Conservation (phyloP, 2,888 invertebrate genomes). For the Sisyra terminalis region DNA sequence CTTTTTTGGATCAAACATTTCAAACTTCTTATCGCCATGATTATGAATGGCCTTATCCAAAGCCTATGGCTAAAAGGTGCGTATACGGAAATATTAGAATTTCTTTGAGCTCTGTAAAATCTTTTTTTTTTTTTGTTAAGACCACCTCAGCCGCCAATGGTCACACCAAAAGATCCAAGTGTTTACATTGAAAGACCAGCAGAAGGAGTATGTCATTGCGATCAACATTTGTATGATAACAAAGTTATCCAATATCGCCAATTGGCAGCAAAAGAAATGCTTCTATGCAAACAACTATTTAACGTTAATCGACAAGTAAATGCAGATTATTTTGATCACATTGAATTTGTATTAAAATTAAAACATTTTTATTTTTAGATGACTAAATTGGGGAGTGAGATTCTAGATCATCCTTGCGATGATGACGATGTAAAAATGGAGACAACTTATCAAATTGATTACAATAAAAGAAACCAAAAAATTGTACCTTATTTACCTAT, state of each 20-base stretch:
- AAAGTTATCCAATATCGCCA: constrained; percentile 42
- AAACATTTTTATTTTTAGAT: constrained; percentile 26
- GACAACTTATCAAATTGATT: constrained; percentile 44
- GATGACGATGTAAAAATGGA: constrained; percentile 42
- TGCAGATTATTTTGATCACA: constrained; percentile 1
- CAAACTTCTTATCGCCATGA: constrained; percentile 31
- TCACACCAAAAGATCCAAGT: constrained; percentile 27
- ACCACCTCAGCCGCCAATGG: constrained; percentile 40
- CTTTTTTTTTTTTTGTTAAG: constrained; percentile 19
- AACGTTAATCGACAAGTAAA: constrained; percentile 31
- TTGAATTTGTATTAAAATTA: constrained; percentile 7
- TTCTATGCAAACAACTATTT: constrained; percentile 36
- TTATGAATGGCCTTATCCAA: constrained; percentile 41
- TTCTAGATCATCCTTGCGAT: constrained; percentile 45
- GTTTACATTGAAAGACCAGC: constrained; percentile 34
- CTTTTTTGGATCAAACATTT: constrained; percentile 23
- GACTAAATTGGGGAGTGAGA: constrained; percentile 40
- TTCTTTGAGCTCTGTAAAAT: constrained; percentile 12
- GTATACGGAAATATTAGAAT: constrained; percentile 6
- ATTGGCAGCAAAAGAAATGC: constrained; percentile 39
- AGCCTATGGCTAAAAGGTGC: constrained; percentile 37
- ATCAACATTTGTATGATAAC: constrained; percentile 40
- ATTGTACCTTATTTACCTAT: constrained; percentile 35
- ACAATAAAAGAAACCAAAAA: constrained; percentile 38
- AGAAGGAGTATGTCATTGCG: constrained; percentile 46